Base-by-base conservation (phyloP, 1,140 invertebrate species). In the Charaxes varanes region DNA sequence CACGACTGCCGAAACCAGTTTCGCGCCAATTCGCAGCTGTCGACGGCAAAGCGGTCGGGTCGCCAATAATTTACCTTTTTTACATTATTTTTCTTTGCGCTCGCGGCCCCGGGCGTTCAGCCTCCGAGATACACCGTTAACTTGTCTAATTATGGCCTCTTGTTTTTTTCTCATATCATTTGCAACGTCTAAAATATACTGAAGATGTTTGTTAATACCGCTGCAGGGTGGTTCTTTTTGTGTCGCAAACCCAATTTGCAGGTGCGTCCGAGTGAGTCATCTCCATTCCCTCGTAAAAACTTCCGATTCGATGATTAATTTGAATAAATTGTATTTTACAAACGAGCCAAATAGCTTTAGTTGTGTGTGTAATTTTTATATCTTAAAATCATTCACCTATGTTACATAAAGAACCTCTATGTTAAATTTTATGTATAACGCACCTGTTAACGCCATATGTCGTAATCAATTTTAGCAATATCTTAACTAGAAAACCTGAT, bases 11-110 rank as follows among this genome's bases (percentile, higher is more conserved):
- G 47, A 68, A 81, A 79, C 74, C 72, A 60, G 74, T 78, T 82
- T 72, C 63, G 70, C 71, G 71, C 63, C 70, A 73, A 67, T 81
- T 77, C 72, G 74, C 74, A 79, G 74, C 74, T 82, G 74, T 77
- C 72, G 68, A 48, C 61, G 56, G 59, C 49, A 62, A 74, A 68
- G 66, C 54, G 72, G 69, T 62, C 44, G 57, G 60, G 45, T 56
- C 47, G 60, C 56, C 46, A 68, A 68, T 73, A 68, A 64, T 67
- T 63, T 58, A 46, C 28, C 49, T 43, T 60, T 72, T 64, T 64
- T 60, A 32, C 42, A 58, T 64, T 62, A 49, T 69, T 68, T 67
- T 62, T 55, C 44, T 63, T 34, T 47, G 48, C 58, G 36, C 49
- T n/a, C n/a, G n/a, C 47, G 55, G 60, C 51, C 56, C 38, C 46